These are phyloP conservation scores for Apolygus lucorum DNA, from an alignment of 1,140 invertebrate species.

Conservation along the genomic window DNA sequence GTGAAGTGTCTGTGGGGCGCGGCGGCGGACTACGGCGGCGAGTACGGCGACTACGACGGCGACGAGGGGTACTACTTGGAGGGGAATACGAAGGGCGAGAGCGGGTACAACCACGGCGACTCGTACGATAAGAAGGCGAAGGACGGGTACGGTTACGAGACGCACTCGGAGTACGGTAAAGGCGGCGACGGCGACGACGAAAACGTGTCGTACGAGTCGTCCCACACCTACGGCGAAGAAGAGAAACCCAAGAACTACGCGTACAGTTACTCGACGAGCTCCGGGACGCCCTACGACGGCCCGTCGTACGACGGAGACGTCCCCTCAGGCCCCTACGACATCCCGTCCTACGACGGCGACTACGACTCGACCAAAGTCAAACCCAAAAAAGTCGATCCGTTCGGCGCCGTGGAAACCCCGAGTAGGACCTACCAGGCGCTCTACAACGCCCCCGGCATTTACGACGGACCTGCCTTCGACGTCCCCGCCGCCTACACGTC, in stretches of 20 bases:
- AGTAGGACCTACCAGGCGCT: neutral
- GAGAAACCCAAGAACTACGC: neutral
- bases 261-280: neutral
- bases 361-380: neutral
- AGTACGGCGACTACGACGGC: conserved; percentile 9
- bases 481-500: neutral
- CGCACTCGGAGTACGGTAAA: neutral
- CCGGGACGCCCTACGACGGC: neutral
- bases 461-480: neutral
- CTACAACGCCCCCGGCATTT: neutral
- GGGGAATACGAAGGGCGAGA: neutral
- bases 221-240: neutral
- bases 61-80: neutral
- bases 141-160: conserved; percentile 1
- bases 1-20: conserved; percentile 1
- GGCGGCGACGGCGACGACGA: neutral
- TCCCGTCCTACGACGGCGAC: neutral
- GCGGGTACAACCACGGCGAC: conserved; percentile 4
- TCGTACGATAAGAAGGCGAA: conserved; percentile 11
- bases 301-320: neutral
- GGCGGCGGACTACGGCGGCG: neutral
- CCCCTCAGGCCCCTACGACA: no score
- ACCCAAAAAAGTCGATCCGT: neutral
- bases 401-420: neutral
- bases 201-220: neutral